These are phyloP conservation scores for Caenorhabditis elegans DNA, from an alignment of 1,140 invertebrate genomes.

Conservation along the genomic window DNA sequence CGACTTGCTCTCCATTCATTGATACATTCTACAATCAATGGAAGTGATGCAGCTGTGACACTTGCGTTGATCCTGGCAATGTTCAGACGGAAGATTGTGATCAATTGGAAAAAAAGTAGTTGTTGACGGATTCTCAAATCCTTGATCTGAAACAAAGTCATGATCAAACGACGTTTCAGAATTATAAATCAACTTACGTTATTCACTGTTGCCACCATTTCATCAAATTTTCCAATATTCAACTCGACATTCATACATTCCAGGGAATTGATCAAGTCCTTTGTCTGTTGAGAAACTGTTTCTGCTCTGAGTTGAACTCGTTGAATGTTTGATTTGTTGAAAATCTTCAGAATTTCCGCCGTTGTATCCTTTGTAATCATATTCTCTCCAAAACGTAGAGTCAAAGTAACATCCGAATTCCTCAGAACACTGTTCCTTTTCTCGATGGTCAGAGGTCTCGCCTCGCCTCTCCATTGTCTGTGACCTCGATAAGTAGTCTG, in stretches of 20 bases:
- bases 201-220: not conserved
- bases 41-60: not conserved
- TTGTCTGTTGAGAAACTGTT: not conserved
- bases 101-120: not conserved
- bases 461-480: not conserved
- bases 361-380: not conserved
- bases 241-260: not conserved
- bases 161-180: not conserved
- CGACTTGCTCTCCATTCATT: not conserved
- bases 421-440: not conserved
- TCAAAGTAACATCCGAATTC: not conserved
- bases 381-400: not conserved
- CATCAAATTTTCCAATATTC: not conserved
- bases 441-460: not conserved
- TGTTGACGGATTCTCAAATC: not conserved
- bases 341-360: not conserved
- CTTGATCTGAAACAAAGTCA: not conserved
- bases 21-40: not conserved
- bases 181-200: not conserved
- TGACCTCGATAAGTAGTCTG: not conserved
- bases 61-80: not conserved
- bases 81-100: not conserved
- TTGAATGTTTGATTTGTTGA: not conserved
- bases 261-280: not conserved
- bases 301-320: not conserved